A percentile compares a stretch with the other conserved stretches of the same genome.
Conservation (phyloP, 2,113 vertebrate species). For the Dermatemys mawii region DNA sequence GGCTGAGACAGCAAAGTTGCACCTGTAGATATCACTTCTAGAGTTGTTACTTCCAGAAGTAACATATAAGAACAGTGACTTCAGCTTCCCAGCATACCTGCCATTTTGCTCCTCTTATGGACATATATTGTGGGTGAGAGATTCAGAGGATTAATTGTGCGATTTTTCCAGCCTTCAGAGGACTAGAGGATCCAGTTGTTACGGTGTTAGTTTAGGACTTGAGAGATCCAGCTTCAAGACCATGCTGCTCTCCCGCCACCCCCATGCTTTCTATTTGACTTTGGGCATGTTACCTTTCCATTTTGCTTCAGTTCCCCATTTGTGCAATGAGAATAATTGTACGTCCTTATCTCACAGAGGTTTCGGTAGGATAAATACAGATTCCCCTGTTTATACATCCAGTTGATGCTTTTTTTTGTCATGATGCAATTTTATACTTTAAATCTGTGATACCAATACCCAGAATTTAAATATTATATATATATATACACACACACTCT, state of each 20-base stretch:
- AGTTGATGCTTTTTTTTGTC: not conserved
- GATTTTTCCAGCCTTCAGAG: not conserved
- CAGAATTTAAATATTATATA: not conserved
- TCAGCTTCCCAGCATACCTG: not conserved
- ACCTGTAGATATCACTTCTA: not conserved
- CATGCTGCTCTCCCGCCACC: no score
- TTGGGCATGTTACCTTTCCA: not conserved
- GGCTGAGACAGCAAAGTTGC: not conserved
- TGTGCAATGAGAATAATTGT: not conserved
- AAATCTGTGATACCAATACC: not conserved
- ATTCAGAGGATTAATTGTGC: rapidly evolving
- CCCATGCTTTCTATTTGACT: not conserved
- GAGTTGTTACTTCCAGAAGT: no score
- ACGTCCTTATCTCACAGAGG: not conserved
- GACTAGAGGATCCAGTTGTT: not conserved
- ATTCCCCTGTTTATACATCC: not conserved
- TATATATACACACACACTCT: not conserved
- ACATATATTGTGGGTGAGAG: not conserved
- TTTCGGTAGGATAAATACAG: not conserved
- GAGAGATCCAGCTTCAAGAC: not conserved
- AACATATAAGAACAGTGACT: not conserved
- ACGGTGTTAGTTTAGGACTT: not conserved
- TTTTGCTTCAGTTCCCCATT: not conserved
- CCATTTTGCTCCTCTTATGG: not conserved
- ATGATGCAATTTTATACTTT: not conserved